These are phyloP conservation scores for Rhea americana DNA, from an alignment of 2,113 vertebrate genomes.

Conservation along the genomic window DNA sequence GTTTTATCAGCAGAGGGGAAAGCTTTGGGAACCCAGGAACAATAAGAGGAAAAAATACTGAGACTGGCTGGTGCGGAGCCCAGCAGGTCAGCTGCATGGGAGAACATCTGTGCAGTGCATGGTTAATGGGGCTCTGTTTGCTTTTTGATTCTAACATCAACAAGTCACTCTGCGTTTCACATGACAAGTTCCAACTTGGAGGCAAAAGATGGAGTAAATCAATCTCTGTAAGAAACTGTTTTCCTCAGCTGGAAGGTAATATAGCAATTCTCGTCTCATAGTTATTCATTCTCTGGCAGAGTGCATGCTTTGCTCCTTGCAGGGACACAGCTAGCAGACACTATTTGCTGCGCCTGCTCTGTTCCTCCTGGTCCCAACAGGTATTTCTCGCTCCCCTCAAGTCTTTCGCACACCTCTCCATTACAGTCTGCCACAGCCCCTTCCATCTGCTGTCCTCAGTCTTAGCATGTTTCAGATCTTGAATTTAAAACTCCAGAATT, in stretches of 20 bases:
- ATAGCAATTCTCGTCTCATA: not conserved
- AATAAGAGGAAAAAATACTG: not conserved
- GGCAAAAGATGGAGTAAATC: not conserved
- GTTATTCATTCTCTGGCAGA: not conserved
- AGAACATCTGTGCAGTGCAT: not conserved
- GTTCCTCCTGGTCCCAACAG: not conserved
- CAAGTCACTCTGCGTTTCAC: not conserved
- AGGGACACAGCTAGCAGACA: not conserved
- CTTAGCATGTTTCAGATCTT: not conserved
- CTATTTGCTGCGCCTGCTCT: fast-evolving
- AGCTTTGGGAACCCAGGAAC: not conserved
- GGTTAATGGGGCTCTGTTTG: not conserved
- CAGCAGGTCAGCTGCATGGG: too few relatives aligned
- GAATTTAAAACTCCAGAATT: not conserved
- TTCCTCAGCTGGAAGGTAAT: not conserved
- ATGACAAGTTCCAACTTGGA: not conserved
- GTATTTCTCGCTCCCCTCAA: not conserved
- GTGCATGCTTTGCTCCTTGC: not conserved
- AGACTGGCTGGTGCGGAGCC: too few relatives aligned
- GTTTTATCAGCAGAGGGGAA: not conserved
- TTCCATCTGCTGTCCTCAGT: not conserved
- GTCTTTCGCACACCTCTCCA: not conserved
- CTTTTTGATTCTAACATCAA: not conserved
- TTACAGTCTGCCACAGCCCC: not conserved
- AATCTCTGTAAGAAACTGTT: not conserved